Base-by-base conservation (phyloP, 2,888 invertebrate genomes). In the Neria commutata region DNA sequence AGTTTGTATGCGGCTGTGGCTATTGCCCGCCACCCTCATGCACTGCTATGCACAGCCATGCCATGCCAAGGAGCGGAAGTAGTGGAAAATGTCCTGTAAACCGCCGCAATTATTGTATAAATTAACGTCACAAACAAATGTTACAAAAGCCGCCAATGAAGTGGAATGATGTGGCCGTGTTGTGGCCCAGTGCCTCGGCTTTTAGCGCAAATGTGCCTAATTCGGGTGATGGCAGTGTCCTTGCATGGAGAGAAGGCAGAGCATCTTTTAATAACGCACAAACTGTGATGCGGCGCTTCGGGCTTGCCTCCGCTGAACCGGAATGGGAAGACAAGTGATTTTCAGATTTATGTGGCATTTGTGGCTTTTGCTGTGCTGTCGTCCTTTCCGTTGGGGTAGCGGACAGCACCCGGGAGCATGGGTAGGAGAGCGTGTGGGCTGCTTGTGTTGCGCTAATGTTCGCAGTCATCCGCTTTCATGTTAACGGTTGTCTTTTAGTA, bases 81-180 rank as follows among this genome's bases (percentile, higher is more conserved):
- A 24, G 1, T 53, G 17, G 11, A 14, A 16, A 46, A 19, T 29
- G 40, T 21, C 10, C 19, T 50, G 21, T 29, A 29, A 49, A 49
- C 26, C 49, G 29, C 54, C 52, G 49, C 77, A 75, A 78, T 77
- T 75, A 77, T 77, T 77, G 77, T 77, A 77, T 77, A 77, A 77
- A 77, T 78, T 77, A 81, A 80, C 77, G 81, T 81, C 81, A 81
- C 73, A 76, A 80, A 79, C 81, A 81, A 81, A 81, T 81, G 81
- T 80, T 81, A 77, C 81, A 75, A 81, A 81, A 78, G 79, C 74
- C 77, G 74, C 78, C 81, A 81, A 81, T 81, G 81, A 81, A 78
- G 77, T 79, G 81, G 81, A 81, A 81, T 76, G 73, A 75, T 70
- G 68, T 67, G 68, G 60, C 48, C 25, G 10, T 21, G 29, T 34